phyloP scores from a whole-genome alignment of 2,888 invertebrate genomes.

The Meandrusa payeni region DNA sequence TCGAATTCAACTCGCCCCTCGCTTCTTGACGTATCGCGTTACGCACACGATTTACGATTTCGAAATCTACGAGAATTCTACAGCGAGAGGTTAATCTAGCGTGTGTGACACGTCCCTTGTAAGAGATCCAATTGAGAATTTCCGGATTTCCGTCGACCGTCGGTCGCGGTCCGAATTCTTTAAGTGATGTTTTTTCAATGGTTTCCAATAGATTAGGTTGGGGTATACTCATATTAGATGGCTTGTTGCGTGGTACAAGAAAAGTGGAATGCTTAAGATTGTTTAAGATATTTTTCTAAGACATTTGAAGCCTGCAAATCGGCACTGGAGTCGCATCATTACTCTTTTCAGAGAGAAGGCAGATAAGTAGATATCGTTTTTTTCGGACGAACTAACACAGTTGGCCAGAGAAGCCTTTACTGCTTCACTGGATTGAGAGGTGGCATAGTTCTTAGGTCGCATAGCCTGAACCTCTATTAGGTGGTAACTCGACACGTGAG shows the following conservation, averaged over 20 bases:
- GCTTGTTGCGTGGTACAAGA: slow-evolving; percentile 1
- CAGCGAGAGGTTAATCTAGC: slow-evolving; percentile 62
- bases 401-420: too few relatives aligned
- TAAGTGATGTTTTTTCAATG: slow-evolving; percentile 63
- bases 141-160: slow-evolving; percentile 46
- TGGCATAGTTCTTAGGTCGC: too few relatives aligned
- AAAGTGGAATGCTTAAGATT: too few relatives aligned
- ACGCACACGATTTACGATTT: slow-evolving; percentile 56
- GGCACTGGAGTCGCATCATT: too few relatives aligned
- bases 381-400: too few relatives aligned
- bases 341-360: too few relatives aligned
- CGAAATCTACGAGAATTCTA: slow-evolving; percentile 36
- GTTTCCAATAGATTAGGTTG: slow-evolving; percentile 60
- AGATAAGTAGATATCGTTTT: too few relatives aligned
- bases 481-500: too few relatives aligned
- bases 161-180: slow-evolving; percentile 43
- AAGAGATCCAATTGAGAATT: slow-evolving; percentile 70
- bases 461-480: too few relatives aligned
- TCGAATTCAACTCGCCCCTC: slow-evolving; percentile 29
- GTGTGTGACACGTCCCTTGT: slow-evolving; percentile 55
- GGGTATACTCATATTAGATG: slow-evolving; percentile 19
- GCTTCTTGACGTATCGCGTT: slow-evolving; percentile 36
- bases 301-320: too few relatives aligned
- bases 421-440: too few relatives aligned
- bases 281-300: too few relatives aligned